Evolutionary conservation across 2,113 vertebrate genomes (phyloP).

Genomic region (Eonycteris spelaea): DNA sequence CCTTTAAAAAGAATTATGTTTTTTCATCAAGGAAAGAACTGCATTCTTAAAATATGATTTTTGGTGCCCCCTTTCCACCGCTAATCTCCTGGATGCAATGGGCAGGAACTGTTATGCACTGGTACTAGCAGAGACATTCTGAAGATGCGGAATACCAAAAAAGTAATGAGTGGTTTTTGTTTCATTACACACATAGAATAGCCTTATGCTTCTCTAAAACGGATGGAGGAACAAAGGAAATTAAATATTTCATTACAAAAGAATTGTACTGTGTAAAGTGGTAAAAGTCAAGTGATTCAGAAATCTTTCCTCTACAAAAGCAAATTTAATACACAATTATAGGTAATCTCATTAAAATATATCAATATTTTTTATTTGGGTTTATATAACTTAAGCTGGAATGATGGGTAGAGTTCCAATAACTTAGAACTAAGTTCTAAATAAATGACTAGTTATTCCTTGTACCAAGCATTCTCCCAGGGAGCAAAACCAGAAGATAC

Average conservation of each 20-base stretch:
- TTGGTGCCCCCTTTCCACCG: background rate
- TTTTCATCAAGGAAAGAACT: background rate
- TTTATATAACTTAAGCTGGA: background rate
- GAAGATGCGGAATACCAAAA: conserved; percentile 19
- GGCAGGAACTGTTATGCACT: background rate
- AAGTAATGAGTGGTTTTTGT: conserved; percentile 36
- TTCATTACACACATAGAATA: conserved; percentile 43
- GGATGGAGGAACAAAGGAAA: conserved; percentile 50
- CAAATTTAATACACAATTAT: background rate
- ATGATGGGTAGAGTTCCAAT: background rate
- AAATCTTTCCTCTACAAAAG: background rate
- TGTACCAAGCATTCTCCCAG: background rate
- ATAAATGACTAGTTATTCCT: background rate
- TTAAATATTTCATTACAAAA: conserved; percentile 38
- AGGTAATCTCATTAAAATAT: background rate
- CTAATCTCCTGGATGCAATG: background rate
- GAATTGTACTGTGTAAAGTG: background rate
- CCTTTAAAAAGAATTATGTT: background rate
- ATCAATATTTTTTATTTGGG: background rate
- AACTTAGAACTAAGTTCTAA: background rate
- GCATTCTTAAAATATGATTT: conserved; percentile 30
- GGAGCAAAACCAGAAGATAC: background rate
- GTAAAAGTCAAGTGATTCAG: conserved; percentile 10
- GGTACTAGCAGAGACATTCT: background rate
- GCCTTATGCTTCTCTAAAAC: background rate